Conservation (phyloP, 2,888 invertebrate genomes). For the Smittia sp. region DNA sequence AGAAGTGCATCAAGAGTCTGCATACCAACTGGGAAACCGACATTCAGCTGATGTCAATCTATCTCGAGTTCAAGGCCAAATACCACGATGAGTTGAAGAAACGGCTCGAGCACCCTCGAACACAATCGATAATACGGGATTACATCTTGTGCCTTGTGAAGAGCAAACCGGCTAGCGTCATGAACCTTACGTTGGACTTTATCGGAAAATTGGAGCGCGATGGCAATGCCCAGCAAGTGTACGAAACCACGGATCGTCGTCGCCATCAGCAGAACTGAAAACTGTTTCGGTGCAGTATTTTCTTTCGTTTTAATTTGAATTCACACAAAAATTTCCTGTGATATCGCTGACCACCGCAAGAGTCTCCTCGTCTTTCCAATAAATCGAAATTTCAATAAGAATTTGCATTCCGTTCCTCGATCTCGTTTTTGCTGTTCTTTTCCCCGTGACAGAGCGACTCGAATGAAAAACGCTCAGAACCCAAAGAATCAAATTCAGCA, state of each 20-base stretch:
- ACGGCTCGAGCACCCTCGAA: neutral
- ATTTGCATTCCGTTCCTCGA: constrained; percentile 1
- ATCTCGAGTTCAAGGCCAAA: constrained; percentile 30
- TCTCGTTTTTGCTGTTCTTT: neutral
- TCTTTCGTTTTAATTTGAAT: neutral
- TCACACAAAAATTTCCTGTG: neutral
- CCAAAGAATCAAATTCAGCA: no score
- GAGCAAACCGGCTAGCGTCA: constrained; percentile 11
- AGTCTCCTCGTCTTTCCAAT: neutral
- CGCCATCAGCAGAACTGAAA: constrained; percentile 23
- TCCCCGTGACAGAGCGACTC: neutral
- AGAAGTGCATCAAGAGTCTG: neutral
- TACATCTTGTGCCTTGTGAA: constrained; percentile 7
- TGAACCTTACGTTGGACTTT: constrained; percentile 31
- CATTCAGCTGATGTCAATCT: constrained; percentile 28
- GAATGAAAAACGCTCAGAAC: neutral
- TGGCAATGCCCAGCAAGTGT: constrained; percentile 9
- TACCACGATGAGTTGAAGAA: neutral
- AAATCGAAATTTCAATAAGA: constrained; percentile 1
- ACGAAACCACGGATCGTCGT: constrained; percentile 3
- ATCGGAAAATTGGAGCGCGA: constrained; percentile 14
- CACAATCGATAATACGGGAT: neutral
- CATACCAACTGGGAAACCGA: constrained; percentile 26
- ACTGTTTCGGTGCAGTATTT: neutral
- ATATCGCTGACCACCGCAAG: neutral